These are phyloP conservation scores for Pterophyllum scalare DNA, from an alignment of 2,113 vertebrate species.

Conservation along the genomic window DNA sequence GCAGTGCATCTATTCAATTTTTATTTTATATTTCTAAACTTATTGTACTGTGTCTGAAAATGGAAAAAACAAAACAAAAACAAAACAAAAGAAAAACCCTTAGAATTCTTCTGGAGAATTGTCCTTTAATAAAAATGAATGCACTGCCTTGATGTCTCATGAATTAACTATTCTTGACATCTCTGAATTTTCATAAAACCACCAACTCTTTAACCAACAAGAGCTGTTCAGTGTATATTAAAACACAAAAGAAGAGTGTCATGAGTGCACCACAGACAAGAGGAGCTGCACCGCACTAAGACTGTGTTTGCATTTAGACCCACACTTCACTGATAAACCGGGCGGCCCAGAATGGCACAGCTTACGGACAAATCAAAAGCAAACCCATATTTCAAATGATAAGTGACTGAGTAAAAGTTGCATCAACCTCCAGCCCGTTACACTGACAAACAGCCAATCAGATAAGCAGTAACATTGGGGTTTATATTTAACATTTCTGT, in stretches of 20 bases:
- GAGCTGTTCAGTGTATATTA: neutral
- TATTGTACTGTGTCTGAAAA: neutral
- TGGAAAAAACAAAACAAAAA: neutral
- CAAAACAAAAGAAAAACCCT: neutral
- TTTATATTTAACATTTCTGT: constrained; percentile 2
- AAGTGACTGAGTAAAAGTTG: neutral
- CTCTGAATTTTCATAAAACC: neutral
- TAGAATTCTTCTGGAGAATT: neutral
- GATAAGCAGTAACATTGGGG: neutral
- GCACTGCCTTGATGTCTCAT: neutral
- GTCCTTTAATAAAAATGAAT: neutral
- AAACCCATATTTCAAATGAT: constrained; percentile 17
- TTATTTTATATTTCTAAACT: neutral
- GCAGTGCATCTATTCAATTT: neutral
- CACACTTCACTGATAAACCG: neutral
- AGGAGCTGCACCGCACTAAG: neutral
- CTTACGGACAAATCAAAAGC: constrained; percentile 3
- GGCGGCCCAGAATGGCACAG: neutral
- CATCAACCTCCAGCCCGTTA: neutral
- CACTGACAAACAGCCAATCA: constrained; percentile 8
- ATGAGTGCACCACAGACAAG: neutral
- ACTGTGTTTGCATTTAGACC: neutral
- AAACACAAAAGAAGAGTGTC: neutral
- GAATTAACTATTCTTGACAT: neutral
- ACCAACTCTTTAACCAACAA: neutral